phyloP scores from a whole-genome alignment of 2,888 invertebrate species.

The Latheticus oryzae region DNA sequence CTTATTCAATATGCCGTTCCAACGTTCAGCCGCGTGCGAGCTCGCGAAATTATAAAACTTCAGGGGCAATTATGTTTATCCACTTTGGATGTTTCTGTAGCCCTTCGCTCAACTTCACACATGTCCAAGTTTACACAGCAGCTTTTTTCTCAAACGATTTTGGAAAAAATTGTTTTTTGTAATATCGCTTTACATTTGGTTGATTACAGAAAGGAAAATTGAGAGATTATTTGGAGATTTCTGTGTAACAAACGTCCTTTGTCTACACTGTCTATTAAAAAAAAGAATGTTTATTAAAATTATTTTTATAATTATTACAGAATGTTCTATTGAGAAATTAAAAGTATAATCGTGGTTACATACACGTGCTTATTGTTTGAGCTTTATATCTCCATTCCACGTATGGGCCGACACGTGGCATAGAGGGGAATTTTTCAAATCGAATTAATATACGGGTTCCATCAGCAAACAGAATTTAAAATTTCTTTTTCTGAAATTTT shows the following conservation, averaged over 20 bases:
- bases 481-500: constrained; percentile 38
- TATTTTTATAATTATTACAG: no score
- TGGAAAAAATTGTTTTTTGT: no score
- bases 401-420: constrained; percentile 39
- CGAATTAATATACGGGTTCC: constrained; percentile 33
- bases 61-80: constrained; percentile 55
- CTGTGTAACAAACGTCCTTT: no score
- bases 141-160: not conserved
- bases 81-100: constrained; percentile 44
- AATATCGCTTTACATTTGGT: no score
- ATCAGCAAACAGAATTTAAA: constrained; percentile 39
- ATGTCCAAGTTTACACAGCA: constrained; percentile 21
- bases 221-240: no score
- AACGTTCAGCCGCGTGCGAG: constrained; percentile 44
- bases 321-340: no score
- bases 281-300: no score
- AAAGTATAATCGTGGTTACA: no score
- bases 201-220: no score
- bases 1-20: constrained; percentile 51
- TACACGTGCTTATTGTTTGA: constrained; percentile 31
- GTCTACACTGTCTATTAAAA: no score
- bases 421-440: constrained; percentile 39
- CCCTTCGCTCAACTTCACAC: constrained; percentile 30
- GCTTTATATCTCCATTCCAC: constrained; percentile 33
- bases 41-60: constrained; percentile 55